These are phyloP conservation scores for Ceuthmochares aereus DNA, from an alignment of 2,113 vertebrate genomes.

Conservation along the genomic window DNA sequence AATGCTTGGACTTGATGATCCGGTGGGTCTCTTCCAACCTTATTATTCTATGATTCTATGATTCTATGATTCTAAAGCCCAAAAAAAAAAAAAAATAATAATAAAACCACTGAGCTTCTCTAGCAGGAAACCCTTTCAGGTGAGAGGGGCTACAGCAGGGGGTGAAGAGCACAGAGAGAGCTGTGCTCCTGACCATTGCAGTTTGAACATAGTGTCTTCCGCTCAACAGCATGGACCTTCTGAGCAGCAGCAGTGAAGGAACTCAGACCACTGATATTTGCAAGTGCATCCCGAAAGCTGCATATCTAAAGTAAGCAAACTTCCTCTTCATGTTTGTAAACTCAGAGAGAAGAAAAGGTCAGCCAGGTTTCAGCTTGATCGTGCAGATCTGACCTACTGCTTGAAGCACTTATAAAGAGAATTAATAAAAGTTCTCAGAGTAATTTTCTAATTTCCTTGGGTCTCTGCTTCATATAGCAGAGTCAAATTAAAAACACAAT, in stretches of 20 bases:
- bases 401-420: neutral
- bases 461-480: neutral
- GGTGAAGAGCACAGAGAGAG: accelerated
- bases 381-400: neutral
- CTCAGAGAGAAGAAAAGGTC: neutral
- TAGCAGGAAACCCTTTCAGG: neutral
- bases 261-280: neutral
- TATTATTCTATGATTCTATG: too few relatives aligned
- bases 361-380: constrained; percentile 8
- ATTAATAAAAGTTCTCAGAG: neutral
- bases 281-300: neutral
- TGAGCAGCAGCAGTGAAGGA: neutral
- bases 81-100: neutral
- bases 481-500: neutral
- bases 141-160: accelerated
- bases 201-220: neutral
- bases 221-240: neutral
- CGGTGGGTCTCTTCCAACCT: too few relatives aligned
- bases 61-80: too few relatives aligned
- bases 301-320: constrained; percentile 26
- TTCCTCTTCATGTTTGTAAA: constrained; percentile 47
- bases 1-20: too few relatives aligned
- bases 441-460: neutral
- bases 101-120: neutral
- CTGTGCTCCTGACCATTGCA: accelerated